Evolutionary conservation across 2,888 invertebrate genomes (phyloP), one percentile per base, ranked within the genome.

Genomic region (Cryptocephalus primarius): DNA sequence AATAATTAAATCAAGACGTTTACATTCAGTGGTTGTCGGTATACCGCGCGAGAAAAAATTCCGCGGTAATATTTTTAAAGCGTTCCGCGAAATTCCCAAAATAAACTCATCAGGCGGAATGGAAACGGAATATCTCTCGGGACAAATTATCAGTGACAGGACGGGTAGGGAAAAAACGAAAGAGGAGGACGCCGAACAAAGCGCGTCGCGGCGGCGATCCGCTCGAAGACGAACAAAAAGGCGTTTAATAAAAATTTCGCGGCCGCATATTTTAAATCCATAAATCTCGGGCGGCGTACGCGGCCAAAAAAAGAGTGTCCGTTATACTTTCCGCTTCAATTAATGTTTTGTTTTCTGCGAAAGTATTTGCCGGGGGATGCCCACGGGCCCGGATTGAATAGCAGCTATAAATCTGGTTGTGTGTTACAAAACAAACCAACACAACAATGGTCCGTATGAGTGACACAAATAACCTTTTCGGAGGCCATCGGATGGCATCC

Each of bases 351-450:
- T 62, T 60, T 60, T 55, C 57, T 47, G 36, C 52, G 53, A 60
- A 60, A 60, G 58, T 57, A 58, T 59, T 58, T 36, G 36, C 3
- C 40, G n/a, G 11, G 40, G 14, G 11, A 6, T 40, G 14, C 40
- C 14, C 14, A 6, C 40, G 22, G 53, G 47, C 55, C 50, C 50
- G 51, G 50, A 48, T 53, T 55, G 58, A 60, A 58, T 55, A 53
- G 59, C 48, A 52, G 62, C 60, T 56, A 68, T 68, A 67, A 67
- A 68, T 68, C 64, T 64, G 55, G 48, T 52, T 59, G 60, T 66
- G 61, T 63, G 68, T 67, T 67, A 66, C 65, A 65, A 66, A 68
- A 69, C 66, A 69, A 69, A 68, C 67, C 64, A 63, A 65, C 65
- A 62, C 58, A 66, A 67, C 66, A 67, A 67, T 66, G 64, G 66